Evolutionary conservation across 2,888 invertebrate species (phyloP).

Genomic region (Elgonia sp.): DNA sequence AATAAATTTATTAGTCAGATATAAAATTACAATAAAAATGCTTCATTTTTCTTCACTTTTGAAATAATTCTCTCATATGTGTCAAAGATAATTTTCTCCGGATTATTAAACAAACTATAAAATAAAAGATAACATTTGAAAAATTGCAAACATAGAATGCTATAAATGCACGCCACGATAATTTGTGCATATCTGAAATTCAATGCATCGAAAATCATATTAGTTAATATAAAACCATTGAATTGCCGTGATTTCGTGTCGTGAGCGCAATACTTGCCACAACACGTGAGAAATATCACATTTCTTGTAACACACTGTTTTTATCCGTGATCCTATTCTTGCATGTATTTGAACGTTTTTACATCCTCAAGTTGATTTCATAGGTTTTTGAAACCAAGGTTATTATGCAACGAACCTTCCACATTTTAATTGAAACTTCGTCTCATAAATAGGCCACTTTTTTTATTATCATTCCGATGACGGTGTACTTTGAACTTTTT

Average conservation of each 20-base stretch:
- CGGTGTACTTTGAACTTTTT: constrained; percentile 6
- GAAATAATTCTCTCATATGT: too few relatives aligned
- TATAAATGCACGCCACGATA: background rate
- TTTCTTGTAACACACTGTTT: constrained; percentile 43
- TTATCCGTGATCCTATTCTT: constrained; percentile 46
- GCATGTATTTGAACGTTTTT: constrained; percentile 41
- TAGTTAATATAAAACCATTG: constrained; percentile 26
- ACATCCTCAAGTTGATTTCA: constrained; percentile 39
- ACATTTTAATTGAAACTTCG: constrained; percentile 43
- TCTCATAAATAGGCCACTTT: constrained; percentile 32
- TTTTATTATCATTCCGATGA: constrained; percentile 25
- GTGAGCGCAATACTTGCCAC: constrained; percentile 22
- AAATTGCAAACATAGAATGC: background rate
- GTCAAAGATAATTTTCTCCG: too few relatives aligned
- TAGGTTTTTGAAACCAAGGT: constrained; percentile 51
- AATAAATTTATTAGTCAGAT: too few relatives aligned
- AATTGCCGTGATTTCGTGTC: constrained; percentile 41
- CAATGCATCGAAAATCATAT: constrained; percentile 27
- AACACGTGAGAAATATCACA: constrained; percentile 62
- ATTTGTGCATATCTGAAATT: constrained; percentile 8
- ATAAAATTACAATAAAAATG: too few relatives aligned
- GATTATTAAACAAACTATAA: too few relatives aligned
- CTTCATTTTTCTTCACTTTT: too few relatives aligned
- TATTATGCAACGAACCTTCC: constrained; percentile 27
- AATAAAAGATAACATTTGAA: background rate